phyloP scores from a whole-genome alignment of 2,888 invertebrate genomes.

The Trichogramma dendrolimi region DNA sequence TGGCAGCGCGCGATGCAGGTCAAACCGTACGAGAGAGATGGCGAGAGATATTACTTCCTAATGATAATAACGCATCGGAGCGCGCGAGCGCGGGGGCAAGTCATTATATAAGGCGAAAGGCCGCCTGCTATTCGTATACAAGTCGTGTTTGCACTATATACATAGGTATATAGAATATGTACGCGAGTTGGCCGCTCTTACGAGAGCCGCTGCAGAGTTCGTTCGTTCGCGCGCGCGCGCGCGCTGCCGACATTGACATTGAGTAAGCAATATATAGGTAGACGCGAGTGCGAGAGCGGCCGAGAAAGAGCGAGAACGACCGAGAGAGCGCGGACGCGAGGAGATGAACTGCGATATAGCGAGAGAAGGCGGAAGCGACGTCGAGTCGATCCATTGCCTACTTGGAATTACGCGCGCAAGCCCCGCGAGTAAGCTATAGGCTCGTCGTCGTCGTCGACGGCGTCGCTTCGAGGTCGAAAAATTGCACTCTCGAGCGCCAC shows the following conservation, averaged over 20 bases:
- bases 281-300: background rate
- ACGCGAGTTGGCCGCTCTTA: too few species aligned
- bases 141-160: too few species aligned
- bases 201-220: too few species aligned
- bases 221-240: too few species aligned
- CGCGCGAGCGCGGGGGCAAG: conserved; percentile 35
- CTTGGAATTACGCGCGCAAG: background rate
- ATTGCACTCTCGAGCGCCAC: too few species aligned
- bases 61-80: background rate
- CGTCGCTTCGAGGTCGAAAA: too few species aligned
- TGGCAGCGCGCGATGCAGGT: too few species aligned
- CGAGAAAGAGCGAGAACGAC: conserved; percentile 45
- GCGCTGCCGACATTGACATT: conserved; percentile 49
- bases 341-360: conserved; percentile 15
- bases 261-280: conserved; percentile 32
- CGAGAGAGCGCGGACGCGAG: conserved; percentile 42
- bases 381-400: conserved; percentile 17
- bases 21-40: too few species aligned
- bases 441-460: too few species aligned
- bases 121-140: conserved; percentile 33
- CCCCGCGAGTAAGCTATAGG: background rate
- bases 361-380: background rate
- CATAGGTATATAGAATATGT: too few species aligned
- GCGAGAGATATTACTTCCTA: too few species aligned
- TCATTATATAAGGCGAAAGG: conserved; percentile 53